Percentiles rank a stretch among this genome's conserved stretches.
Conservation (phyloP, 1,140 invertebrate species). For the Choristoneura fumiferana region DNA sequence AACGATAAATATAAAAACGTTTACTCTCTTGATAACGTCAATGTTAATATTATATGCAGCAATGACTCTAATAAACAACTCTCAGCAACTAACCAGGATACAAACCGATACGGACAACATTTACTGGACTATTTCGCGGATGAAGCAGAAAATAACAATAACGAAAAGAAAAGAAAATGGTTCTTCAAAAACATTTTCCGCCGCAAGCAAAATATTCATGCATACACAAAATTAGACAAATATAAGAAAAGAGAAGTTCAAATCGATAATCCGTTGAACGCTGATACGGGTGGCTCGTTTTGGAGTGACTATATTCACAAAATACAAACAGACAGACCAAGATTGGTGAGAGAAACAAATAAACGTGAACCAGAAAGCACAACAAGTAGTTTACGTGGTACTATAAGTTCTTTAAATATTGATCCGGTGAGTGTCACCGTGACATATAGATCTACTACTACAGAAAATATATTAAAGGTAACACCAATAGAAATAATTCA, state of each 20-base stretch:
- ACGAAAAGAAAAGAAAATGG: slow-evolving; percentile 24
- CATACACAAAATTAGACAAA: too few species aligned
- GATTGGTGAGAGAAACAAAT: too few species aligned
- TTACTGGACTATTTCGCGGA: neutral
- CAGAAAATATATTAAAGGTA: too few species aligned
- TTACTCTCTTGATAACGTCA: slow-evolving; percentile 51
- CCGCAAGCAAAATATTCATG: neutral
- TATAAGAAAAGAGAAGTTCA: slow-evolving; percentile 16
- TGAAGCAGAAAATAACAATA: neutral
- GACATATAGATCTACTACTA: too few species aligned
- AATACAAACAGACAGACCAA: neutral
- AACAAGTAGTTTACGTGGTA: too few species aligned
- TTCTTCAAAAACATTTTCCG: neutral
- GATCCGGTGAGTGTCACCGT: too few species aligned
- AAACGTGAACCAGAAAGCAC: too few species aligned
- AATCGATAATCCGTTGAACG: slow-evolving; percentile 32
- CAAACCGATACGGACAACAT: slow-evolving; percentile 16
- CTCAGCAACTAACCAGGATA: slow-evolving; percentile 4
- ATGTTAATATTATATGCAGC: slow-evolving; percentile 45
- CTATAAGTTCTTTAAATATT: too few species aligned
- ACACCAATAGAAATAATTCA: too few species aligned
- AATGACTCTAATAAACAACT: neutral
- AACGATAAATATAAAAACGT: slow-evolving; percentile 30
- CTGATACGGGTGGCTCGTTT: slow-evolving; percentile 34
- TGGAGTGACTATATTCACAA: slow-evolving; percentile 36